A percentile compares a stretch with the other conserved stretches of the same genome.
These are phyloP conservation scores for Lasioglossum oenotherae DNA, from an alignment of 2,888 invertebrate species.

Conservation along the genomic window DNA sequence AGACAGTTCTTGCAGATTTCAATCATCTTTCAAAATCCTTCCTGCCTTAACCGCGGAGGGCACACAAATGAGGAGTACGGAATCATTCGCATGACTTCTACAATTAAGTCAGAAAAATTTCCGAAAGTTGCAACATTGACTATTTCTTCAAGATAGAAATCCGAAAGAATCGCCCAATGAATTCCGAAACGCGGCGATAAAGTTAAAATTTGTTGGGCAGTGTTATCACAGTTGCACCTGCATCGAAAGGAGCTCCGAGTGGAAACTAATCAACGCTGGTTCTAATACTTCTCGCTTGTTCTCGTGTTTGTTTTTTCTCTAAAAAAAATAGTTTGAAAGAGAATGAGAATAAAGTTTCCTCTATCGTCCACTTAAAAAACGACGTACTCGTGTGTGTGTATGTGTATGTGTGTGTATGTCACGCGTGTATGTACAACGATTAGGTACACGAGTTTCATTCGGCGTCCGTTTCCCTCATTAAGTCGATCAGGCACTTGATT, in stretches of 20 bases:
- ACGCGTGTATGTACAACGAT: not conserved
- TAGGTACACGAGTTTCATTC: not conserved
- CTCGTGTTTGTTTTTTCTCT: not conserved
- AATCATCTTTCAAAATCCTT: not conserved
- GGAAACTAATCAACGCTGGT: conserved; percentile 7
- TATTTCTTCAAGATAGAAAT: not conserved
- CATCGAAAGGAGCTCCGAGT: conserved; percentile 8
- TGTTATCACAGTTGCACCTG: conserved; percentile 61
- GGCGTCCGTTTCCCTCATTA: not conserved
- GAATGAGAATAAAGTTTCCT: conserved; percentile 15
- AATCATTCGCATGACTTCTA: not conserved
- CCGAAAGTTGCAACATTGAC: not conserved
- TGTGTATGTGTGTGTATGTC: not conserved
- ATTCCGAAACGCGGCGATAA: not conserved
- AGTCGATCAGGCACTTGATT: conserved; percentile 66
- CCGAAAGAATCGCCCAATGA: not conserved
- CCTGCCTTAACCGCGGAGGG: not conserved
- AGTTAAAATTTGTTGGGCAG: not conserved
- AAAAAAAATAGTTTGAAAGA: conserved; percentile 46
- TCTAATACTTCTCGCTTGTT: conserved; percentile 13
- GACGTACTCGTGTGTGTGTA: not conserved
- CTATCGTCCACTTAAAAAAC: conserved; percentile 1
- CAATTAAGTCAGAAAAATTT: not conserved
- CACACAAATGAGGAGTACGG: not conserved
- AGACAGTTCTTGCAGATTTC: not conserved